Conservation (phyloP, 2,797 vertebrate species). For the Dendrocincla fuliginosa region DNA sequence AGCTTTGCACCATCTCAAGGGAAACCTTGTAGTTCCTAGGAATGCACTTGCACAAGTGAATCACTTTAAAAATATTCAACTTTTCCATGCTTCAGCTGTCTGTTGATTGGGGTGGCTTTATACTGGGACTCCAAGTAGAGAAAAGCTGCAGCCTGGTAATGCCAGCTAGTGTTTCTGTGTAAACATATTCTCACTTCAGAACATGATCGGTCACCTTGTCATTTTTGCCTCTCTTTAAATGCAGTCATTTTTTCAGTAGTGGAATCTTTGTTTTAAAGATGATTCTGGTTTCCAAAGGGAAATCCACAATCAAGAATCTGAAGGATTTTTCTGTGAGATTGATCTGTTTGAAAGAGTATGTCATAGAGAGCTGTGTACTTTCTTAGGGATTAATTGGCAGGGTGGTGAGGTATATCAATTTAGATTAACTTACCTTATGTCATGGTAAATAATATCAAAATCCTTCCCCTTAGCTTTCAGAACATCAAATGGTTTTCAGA, state of each 20-base stretch:
- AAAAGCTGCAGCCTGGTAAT: background rate
- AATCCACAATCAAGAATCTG: background rate
- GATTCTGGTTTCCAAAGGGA: conserved; percentile 31
- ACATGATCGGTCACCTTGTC: background rate
- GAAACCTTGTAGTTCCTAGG: background rate
- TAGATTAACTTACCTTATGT: background rate
- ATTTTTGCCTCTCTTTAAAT: conserved; percentile 23
- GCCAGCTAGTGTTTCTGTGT: background rate
- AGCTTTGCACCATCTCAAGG: conserved; percentile 26
- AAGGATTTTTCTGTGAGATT: background rate
- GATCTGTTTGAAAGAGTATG: background rate
- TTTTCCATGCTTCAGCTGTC: conserved; percentile 2
- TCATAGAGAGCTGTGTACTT: background rate
- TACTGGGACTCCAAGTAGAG: background rate
- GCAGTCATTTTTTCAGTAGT: conserved; percentile 22
- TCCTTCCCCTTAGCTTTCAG: background rate
- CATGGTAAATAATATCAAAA: background rate
- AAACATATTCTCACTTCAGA: background rate
- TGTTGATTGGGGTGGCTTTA: background rate
- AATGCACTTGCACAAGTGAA: conserved; percentile 16
- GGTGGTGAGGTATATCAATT: background rate
- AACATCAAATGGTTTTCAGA: background rate
- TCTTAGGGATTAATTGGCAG: background rate
- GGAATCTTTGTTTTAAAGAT: conserved; percentile 23
- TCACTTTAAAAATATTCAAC: background rate